Evolutionary conservation across 2,888 invertebrate genomes (phyloP).

Genomic region (Nezara viridula): DNA sequence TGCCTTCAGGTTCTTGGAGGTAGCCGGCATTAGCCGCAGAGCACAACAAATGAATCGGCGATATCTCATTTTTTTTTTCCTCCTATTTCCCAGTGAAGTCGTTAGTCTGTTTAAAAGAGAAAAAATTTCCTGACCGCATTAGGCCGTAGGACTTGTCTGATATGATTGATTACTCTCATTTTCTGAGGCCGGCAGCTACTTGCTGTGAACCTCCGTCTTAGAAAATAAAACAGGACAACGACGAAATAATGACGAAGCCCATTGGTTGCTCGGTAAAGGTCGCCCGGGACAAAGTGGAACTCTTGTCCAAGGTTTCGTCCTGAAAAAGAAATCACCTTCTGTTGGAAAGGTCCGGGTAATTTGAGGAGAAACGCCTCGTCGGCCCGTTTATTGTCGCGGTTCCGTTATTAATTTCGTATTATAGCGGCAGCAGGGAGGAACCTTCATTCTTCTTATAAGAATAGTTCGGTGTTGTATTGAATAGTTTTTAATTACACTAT

Average conservation of each 20-base stretch:
- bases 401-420: constrained; percentile 14
- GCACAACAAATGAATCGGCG: constrained; percentile 21
- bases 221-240: constrained; percentile 10
- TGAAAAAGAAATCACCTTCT: constrained; percentile 30
- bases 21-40: neutral
- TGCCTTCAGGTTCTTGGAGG: constrained; percentile 1
- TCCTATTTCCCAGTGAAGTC: constrained; percentile 8
- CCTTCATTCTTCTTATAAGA: neutral
- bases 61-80: neutral
- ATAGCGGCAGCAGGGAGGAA: neutral
- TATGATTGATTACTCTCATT: constrained; percentile 32
- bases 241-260: constrained; percentile 25
- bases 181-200: constrained; percentile 2
- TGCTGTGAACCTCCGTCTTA: constrained; percentile 37
- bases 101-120: constrained; percentile 34
- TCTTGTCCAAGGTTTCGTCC: constrained; percentile 13
- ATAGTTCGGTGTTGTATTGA: neutral
- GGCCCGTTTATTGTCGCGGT: neutral
- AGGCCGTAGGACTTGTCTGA: constrained; percentile 9
- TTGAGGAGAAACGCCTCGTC: constrained; percentile 20
- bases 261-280: constrained; percentile 28
- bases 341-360: constrained; percentile 43
- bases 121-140: constrained; percentile 27
- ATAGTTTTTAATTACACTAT: neutral
- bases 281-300: constrained; percentile 29